Base-by-base conservation (phyloP, 2,888 invertebrate species). In the Aporophyla lueneburgensis region DNA sequence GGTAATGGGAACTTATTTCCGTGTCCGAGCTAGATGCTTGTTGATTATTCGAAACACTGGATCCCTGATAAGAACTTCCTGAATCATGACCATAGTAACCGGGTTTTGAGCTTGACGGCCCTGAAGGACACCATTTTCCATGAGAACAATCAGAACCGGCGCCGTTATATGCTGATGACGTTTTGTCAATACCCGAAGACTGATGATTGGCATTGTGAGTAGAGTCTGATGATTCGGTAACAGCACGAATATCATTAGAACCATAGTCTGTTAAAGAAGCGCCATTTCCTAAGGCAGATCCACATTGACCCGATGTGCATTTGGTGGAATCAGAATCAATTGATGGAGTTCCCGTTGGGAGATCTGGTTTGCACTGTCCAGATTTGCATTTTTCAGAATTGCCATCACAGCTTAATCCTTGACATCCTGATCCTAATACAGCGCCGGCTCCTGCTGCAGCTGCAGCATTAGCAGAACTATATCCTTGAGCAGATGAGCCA, bases 361-460 rank as follows among this genome's bases (percentile, higher is more conserved):
- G 49, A 58, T 84, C 80, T 6, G 76, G 49, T 71, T 76, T 80
- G 81, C 91, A 91, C 5, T 81, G 75, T n/a, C 90, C 91, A 49
- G 90, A 87, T 24, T 78, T 67, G 81, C 93, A 94, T 86, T 92
- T 92, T 46, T 76, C 84, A 59, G 84, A 74, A 66, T 62, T 73
- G 54, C 71, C 80, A 73, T 86, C 87, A 78, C 95, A 95, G 59
- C 85, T 85, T 58, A 88, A 74, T 24, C 93, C 94, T 71, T 87
- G 82, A 83, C 95, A 95, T 19, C 85, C 76, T 59, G 85, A 69
- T 49, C 81, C 86, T 70, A 83, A 63, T 51, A 84, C 62, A 53
- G 71, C 78, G 58, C 67, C 86, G 27, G 79, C 68, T 27, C 43
- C 73, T 27, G 86, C 83, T 43, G 75, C 78, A 49, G 85, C 87